Base-by-base conservation (phyloP, 2,113 vertebrate genomes). In the Elanus axillaris region DNA sequence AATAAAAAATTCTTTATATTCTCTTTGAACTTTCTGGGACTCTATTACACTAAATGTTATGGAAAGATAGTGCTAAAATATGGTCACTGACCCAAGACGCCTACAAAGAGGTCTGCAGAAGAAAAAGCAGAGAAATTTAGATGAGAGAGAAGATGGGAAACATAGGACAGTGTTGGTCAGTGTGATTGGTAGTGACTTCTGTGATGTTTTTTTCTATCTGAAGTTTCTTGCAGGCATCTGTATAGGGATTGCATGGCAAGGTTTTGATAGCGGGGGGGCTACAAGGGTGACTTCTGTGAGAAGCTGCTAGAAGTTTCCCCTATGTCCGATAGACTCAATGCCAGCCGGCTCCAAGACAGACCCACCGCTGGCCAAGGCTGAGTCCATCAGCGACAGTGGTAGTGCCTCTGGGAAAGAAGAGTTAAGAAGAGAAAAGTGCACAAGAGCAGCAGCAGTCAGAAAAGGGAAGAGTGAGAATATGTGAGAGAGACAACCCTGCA, bases 181-280 rank as follows among this genome's bases (percentile, higher is more conserved):
- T 55, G 18, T 13, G 40, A 50, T n/a, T 42, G 12, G 4, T 21
- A 48, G 10, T 29, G 15, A 38, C 5, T 86, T 86, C 29, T 34
- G 19, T 42, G 34, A 86, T 6, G 0, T 10, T 58, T 73, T 50
- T 68, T 36, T 27, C 20, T 52, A 52, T 4, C 9, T 60, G 9
- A 74, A n/a, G 3, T 60, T 55, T 40, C 19, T 36, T 0, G 0
- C 26, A 52, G 22, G 6, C 5, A 13, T 27, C 34, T 4, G 2
- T 52, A 34, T 9, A 16, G 8, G 5, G 2, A 63, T 50, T 29
- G 6, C 1, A 2, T 32, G 20, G 8, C 8, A 50, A 47, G 11
- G 16, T 21, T 81, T 81, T 68, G 34, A 10, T 45, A 56, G 26
- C 6, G 12, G 34, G 16, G 23, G 4, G 5, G 15, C 19, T 67